Evolutionary conservation across 1,140 invertebrate genomes (phyloP).

Genomic region (Drosophila paulistorum): DNA sequence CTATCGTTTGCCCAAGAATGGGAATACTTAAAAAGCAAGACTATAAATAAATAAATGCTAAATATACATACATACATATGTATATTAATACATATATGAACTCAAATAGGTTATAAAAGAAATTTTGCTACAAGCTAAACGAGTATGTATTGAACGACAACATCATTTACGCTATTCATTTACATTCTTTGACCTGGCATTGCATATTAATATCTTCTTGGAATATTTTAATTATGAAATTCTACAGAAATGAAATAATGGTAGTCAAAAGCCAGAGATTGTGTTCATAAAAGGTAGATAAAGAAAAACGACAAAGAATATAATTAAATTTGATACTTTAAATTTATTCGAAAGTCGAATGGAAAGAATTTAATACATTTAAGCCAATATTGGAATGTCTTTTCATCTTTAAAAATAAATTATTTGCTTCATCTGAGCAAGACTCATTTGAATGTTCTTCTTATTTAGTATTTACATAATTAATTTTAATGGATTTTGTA

Average conservation of each 20-base stretch:
- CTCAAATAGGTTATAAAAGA: neutral
- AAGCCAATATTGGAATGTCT: too few relatives aligned
- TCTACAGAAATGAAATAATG: neutral
- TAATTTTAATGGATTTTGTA: neutral
- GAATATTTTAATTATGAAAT: neutral
- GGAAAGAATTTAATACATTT: too few relatives aligned
- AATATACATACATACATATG: neutral
- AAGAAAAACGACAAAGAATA: neutral
- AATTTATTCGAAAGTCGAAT: too few relatives aligned
- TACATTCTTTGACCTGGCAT: neutral
- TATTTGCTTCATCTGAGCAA: too few relatives aligned
- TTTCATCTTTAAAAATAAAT: too few relatives aligned
- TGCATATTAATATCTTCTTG: neutral
- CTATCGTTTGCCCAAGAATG: constrained; percentile 1
- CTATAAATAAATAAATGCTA: neutral
- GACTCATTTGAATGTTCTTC: too few relatives aligned
- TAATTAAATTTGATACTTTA: neutral
- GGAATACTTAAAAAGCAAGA: constrained; percentile 9
- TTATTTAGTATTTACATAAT: neutral
- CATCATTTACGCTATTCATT: too few relatives aligned
- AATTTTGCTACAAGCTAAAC: neutral
- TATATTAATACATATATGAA: neutral
- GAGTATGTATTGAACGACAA: too few relatives aligned
- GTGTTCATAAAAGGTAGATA: neutral
- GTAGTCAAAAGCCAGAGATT: neutral